These are phyloP conservation scores for Rhopilema esculentum DNA, from an alignment of 30 jellyfish, hydroid and myxozoan species.

Conservation along the genomic window DNA sequence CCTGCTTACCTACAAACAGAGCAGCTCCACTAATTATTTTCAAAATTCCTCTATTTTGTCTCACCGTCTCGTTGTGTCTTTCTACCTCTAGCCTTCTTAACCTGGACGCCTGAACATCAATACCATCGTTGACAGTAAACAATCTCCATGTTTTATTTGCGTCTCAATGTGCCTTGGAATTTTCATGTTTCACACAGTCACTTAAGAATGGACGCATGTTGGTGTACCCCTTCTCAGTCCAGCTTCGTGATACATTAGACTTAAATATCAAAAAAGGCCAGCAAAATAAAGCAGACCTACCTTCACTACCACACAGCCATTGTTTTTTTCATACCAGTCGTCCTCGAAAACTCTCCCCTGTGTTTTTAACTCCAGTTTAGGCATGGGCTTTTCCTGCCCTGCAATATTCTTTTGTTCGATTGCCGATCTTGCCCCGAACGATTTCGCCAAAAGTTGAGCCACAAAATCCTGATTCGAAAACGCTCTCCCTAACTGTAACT, in stretches of 20 bases:
- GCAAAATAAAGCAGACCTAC: constrained; percentile 27
- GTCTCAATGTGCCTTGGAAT: constrained; percentile 25
- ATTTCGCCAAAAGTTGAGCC: background rate
- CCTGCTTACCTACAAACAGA: constrained; percentile 34
- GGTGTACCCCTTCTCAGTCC: constrained; percentile 37
- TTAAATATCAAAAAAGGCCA: constrained; percentile 46
- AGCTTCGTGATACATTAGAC: background rate
- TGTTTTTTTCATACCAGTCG: constrained; percentile 29
- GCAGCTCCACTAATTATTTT: constrained; percentile 19
- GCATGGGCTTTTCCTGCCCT: constrained; percentile 22
- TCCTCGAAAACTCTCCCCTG: constrained; percentile 20
- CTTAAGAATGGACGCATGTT: constrained; percentile 24
- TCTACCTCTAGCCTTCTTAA: constrained; percentile 44
- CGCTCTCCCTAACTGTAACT: too few relatives aligned
- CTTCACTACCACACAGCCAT: constrained; percentile 25
- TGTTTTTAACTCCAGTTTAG: background rate
- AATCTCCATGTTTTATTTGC: constrained; percentile 29
- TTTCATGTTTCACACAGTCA: constrained; percentile 44
- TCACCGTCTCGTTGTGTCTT: constrained; percentile 27
- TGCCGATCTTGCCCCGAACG: constrained; percentile 15
- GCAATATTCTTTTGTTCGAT: constrained; percentile 39
- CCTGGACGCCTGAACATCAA: constrained; percentile 27
- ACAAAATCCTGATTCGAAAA: background rate
- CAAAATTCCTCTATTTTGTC: constrained; percentile 7
- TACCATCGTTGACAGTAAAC: constrained; percentile 8